A percentile compares a stretch with the other conserved stretches of the same genome.
These are phyloP conservation scores for Neosilurus hyrtlii DNA, from an alignment of 2,797 vertebrate species.

Conservation along the genomic window DNA sequence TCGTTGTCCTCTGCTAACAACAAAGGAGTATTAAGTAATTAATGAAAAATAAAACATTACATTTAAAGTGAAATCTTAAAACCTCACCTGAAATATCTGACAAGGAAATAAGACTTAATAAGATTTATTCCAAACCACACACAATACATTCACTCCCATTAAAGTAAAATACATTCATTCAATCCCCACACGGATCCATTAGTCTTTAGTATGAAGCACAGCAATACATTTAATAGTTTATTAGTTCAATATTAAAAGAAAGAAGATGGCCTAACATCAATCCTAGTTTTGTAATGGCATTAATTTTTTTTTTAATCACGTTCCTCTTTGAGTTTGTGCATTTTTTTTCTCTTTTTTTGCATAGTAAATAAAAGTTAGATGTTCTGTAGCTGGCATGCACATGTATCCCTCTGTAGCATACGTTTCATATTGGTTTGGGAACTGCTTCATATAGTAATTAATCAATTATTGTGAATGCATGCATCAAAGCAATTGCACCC, in stretches of 20 bases:
- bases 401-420: constrained; percentile 70
- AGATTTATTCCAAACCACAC: constrained; percentile 65
- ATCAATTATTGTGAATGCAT: constrained; percentile 82
- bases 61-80: constrained; percentile 38
- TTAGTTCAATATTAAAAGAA: constrained; percentile 61
- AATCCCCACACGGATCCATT: constrained; percentile 15
- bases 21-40: constrained; percentile 27
- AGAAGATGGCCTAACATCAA: constrained; percentile 4
- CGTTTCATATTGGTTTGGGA: constrained; percentile 70
- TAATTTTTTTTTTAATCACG: constrained; percentile 56
- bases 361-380: constrained; percentile 90
- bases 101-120: constrained; percentile 60
- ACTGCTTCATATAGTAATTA: constrained; percentile 75
- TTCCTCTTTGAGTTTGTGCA: constrained; percentile 80
- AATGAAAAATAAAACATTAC: constrained; percentile 42
- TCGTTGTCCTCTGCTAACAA: constrained; percentile 20
- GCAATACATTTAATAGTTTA: constrained; percentile 10
- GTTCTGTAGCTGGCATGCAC: constrained; percentile 84
- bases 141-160: constrained; percentile 58
- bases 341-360: constrained; percentile 88
- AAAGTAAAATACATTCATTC: constrained; percentile 53
- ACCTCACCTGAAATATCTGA: constrained; percentile 49
- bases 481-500: constrained; percentile 76
- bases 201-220: constrained; percentile 24
- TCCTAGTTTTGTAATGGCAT: constrained; percentile 63